Evolutionary conservation across 2,797 vertebrate species (phyloP), one percentile per base, ranked within the genome.

Genomic region (Poliocrania exsul): DNA sequence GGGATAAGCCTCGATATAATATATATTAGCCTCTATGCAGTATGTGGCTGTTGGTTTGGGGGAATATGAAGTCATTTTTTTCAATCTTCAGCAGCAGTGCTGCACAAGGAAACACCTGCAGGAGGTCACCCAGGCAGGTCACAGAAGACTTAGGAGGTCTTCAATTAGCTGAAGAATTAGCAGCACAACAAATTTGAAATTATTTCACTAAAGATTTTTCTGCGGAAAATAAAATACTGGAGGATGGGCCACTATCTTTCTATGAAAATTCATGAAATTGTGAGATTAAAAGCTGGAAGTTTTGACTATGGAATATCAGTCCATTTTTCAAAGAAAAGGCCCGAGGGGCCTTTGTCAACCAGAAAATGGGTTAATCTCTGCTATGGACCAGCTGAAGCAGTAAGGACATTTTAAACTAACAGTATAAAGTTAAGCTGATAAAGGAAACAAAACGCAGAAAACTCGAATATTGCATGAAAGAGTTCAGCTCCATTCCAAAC

Each of bases 31-130:
- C 38, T 58, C 33, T 66, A 4, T 5, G 13, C 15, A 47, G 3
- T 2, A 5, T 18, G 26, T 8, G 20, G 37, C 23, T 18, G 15
- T 15, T 19, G 10, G 2, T 2, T 9, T 21, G 4, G 17, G 13
- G 24, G 16, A 44, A 67, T 16, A 58, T 4, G 10, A 42, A 86
- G 61, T 23, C 1, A 7, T 46, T 86, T 64, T 58, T 35, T 35
- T 29, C 11, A 10, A 10, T 17, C 25, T 56, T 69, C 23, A 49
- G 49, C 51, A 37, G 29, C 31, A 72, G 13, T 7, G 18, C 10
- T 18, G 4, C 19, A 29, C 37, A 51, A 16, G 7, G 7, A 8
- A 85, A 60, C 2, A 3, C 25, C 13, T 53, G 17, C 38, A 67
- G 17, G 11, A 11, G 17, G 23, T 18, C 31, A 66, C 21, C 25